Percentiles rank a stretch among this genome's conserved stretches.
These are phyloP conservation scores for Silurus lanzhouensis DNA, from an alignment of 2,797 vertebrate species.

Conservation along the genomic window DNA sequence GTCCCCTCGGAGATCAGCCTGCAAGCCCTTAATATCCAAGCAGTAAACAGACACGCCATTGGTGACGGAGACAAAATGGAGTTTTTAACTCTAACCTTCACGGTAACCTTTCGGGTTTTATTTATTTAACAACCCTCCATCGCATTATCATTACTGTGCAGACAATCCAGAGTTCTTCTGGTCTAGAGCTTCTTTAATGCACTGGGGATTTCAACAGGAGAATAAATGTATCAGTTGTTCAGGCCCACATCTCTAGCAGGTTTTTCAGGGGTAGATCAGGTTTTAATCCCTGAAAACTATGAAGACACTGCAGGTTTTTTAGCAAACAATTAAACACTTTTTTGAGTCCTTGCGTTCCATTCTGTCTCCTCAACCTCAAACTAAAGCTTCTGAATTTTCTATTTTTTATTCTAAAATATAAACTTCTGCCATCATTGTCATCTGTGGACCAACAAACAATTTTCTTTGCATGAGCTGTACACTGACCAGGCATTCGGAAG, in stretches of 20 bases:
- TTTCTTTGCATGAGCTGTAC: too few species aligned
- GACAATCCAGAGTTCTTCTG: not conserved
- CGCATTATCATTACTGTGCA: not conserved
- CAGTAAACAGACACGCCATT: not conserved
- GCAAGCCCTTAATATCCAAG: slow-evolving; percentile 3
- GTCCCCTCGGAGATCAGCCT: slow-evolving; percentile 16
- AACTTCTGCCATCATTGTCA: too few species aligned
- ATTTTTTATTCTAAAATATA: too few species aligned
- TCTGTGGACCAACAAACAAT: too few species aligned
- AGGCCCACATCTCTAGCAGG: not conserved
- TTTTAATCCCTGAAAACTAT: not conserved
- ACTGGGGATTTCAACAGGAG: not conserved
- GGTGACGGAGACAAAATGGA: not conserved
- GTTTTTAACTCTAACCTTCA: slow-evolving; percentile 5
- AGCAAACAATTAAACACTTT: not conserved
- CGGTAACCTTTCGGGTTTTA: not conserved
- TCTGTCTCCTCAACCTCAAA: not conserved
- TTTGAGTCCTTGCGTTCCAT: not conserved
- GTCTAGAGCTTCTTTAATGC: not conserved
- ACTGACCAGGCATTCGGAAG: too few species aligned
- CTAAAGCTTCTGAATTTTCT: too few species aligned
- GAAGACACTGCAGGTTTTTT: not conserved
- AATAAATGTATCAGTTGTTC: not conserved
- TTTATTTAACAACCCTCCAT: not conserved
- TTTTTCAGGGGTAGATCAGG: not conserved